Evolutionary conservation across 2,113 vertebrate genomes (phyloP).

Genomic region (Siphamia tubifer): DNA sequence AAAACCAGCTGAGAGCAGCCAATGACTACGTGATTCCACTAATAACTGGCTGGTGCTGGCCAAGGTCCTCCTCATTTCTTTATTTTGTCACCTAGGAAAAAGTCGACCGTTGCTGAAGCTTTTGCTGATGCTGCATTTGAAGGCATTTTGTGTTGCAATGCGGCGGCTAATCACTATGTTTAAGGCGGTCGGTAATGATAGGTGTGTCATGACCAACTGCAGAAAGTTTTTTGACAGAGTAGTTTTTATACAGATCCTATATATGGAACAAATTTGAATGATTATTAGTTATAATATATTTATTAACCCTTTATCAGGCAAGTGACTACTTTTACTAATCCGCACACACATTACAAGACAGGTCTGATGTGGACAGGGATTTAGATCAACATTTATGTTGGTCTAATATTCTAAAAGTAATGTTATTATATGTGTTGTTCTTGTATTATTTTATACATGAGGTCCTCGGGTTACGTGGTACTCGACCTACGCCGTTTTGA

Average conservation of each 20-base stretch:
- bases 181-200: neutral
- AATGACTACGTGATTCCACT: constrained; percentile 9
- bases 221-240: neutral
- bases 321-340: too few species aligned
- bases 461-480: too few species aligned
- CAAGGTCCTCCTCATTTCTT: neutral
- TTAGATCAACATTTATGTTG: too few species aligned
- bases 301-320: neutral
- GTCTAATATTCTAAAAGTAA: too few species aligned
- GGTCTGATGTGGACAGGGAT: too few species aligned
- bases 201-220: neutral
- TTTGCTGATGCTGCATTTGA: constrained; percentile 1
- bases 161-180: constrained; percentile 28
- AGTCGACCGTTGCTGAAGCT: neutral
- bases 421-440: too few species aligned
- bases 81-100: constrained; percentile 14
- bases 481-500: too few species aligned
- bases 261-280: neutral
- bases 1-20: neutral
- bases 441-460: too few species aligned
- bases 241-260: neutral
- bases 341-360: too few species aligned
- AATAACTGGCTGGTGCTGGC: constrained; percentile 17
- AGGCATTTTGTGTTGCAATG: constrained; percentile 8
- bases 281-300: neutral